Base-by-base conservation (phyloP, 2,888 invertebrate species). In the Drosophila kanekoi region DNA sequence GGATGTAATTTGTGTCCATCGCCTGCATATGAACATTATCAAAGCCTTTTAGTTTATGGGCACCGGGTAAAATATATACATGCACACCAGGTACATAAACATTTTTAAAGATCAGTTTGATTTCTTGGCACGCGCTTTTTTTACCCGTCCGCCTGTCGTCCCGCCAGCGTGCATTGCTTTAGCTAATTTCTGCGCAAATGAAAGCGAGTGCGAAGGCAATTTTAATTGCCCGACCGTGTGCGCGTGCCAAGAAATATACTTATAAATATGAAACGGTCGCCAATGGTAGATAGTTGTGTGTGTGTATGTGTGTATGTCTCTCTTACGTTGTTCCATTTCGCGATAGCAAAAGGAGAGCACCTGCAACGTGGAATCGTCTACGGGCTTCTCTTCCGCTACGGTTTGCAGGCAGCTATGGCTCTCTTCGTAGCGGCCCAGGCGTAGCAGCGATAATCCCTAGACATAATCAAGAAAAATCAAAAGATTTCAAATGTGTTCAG, bases 291-390 rank as follows among this genome's bases (percentile, higher is more conserved):
- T 57, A 43, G 2, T 11, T 53, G n/a, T 32, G 20, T 52, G n/a
- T 37, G 23, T 32, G 20, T 52, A 11, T 37, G 16, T 35, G 2
- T 56, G 13, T n/a, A 16, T 33, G 40, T 56, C 4, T 63, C 10
- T 76, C 96, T 94, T 94, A 98, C 98, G 94, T 93, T 97, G 96
- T 88, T 97, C 96, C 90, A 97, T 95, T 93, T 99, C 99, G 89
- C 98, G 94, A 92, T 97, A 99, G 90, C 98, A 98, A 89, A 98
- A 97, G 58, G 97, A 96, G 95, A 99, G 97, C 11, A 98, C 98
- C 93, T 98, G 98, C 41, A 99, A 93, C 8, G 98, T 98, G 38
- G 96, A 95, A 90, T 99, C 99, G 91, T 99, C 99, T 59, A 95
- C 95, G 2, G 98, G 97, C 57, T 95, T 95, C 89, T 96, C 96